A percentile compares a stretch with the other conserved stretches of the same genome.
phyloP scores from a whole-genome alignment of 2,113 vertebrate species.

The Ciconia maguari region DNA sequence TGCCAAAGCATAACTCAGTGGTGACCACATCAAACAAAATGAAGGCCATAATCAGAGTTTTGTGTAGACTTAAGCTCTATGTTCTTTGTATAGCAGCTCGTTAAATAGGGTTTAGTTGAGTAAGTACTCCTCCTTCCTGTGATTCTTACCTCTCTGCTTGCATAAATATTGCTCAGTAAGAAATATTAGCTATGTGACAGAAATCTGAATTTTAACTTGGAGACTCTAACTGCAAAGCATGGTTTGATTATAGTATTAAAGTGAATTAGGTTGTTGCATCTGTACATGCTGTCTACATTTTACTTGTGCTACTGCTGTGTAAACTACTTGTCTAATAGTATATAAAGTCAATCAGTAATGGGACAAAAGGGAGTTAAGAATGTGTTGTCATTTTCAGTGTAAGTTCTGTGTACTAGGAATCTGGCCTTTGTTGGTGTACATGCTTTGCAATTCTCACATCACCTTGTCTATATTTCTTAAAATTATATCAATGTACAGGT shows the following conservation, averaged over 20 bases:
- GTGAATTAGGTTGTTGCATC: background rate
- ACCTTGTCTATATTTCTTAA: background rate
- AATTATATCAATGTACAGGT: background rate
- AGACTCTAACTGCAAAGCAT: background rate
- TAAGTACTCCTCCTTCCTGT: background rate
- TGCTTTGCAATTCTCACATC: background rate
- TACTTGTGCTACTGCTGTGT: background rate
- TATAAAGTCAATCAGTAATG: background rate
- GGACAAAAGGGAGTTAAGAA: background rate
- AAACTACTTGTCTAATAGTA: background rate
- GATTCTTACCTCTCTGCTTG: background rate
- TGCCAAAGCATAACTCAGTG: fast-evolving
- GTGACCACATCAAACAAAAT: background rate
- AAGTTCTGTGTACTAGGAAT: background rate
- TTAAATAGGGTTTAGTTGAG: background rate
- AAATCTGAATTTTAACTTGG: background rate
- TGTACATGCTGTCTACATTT: background rate
- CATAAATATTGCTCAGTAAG: background rate
- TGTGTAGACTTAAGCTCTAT: background rate
- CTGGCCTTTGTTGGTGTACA: background rate
- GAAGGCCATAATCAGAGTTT: background rate
- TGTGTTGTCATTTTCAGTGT: background rate
- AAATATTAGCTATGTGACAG: background rate
- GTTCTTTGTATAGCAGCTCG: background rate
- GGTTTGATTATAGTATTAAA: background rate